These are phyloP conservation scores for Cyprinodon variegatus DNA, from an alignment of 2,113 vertebrate genomes.

Conservation along the genomic window DNA sequence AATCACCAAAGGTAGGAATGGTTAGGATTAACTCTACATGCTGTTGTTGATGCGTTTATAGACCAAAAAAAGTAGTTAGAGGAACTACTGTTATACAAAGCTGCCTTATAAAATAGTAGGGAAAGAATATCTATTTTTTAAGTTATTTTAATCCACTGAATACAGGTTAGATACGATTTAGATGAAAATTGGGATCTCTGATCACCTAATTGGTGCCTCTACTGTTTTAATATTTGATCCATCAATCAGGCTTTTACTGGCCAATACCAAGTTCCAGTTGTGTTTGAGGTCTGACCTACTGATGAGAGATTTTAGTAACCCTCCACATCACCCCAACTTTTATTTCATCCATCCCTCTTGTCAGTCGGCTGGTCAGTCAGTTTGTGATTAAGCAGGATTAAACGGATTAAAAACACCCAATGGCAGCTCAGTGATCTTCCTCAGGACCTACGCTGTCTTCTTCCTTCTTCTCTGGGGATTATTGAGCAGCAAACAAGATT, in stretches of 20 bases:
- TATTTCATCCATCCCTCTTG: not conserved
- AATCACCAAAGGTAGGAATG: not conserved
- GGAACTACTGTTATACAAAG: not conserved
- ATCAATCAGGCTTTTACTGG: not conserved
- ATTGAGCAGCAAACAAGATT: constrained; percentile 70
- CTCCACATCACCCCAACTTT: not conserved
- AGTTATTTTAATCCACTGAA: not conserved
- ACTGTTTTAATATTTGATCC: too few species aligned
- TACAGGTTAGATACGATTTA: not conserved
- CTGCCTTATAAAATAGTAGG: not conserved
- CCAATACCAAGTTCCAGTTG: not conserved
- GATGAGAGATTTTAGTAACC: not conserved
- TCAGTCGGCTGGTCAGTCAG: not conserved
- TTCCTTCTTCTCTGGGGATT: constrained; percentile 64
- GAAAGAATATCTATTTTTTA: not conserved
- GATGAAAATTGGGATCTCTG: not conserved
- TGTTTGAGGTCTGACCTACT: not conserved
- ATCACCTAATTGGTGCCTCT: not conserved
- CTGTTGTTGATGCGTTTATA: not conserved
- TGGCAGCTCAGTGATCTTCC: constrained; percentile 17
- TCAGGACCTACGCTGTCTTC: constrained; percentile 48
- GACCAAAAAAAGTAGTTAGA: not conserved
- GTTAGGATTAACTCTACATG: not conserved
- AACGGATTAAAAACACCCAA: not conserved
- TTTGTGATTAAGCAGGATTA: constrained; percentile 14